Conservation (phyloP, 2,797 vertebrate species). For the Sciaenops ocellatus region DNA sequence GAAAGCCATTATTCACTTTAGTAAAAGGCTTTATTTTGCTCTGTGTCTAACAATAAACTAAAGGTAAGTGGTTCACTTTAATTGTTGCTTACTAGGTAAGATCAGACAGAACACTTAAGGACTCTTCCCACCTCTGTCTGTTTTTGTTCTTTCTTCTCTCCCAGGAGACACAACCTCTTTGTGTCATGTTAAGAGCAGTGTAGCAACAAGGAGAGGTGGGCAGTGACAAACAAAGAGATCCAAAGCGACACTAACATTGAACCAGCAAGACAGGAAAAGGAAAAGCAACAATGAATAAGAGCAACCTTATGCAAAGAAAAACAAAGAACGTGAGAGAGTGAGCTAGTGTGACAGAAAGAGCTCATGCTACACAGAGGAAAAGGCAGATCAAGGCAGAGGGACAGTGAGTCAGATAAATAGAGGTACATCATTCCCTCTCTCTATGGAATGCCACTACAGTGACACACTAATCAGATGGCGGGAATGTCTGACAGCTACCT, state of each 20-base stretch:
- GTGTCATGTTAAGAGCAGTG: slow-evolving; percentile 34
- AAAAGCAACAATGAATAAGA: slow-evolving; percentile 35
- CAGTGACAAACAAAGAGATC: slow-evolving; percentile 36
- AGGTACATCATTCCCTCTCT: slow-evolving; percentile 54
- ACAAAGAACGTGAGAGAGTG: slow-evolving; percentile 23
- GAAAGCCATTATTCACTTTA: slow-evolving; percentile 50
- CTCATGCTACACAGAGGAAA: slow-evolving; percentile 34
- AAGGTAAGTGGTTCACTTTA: slow-evolving; percentile 40
- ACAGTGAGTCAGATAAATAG: slow-evolving; percentile 64
- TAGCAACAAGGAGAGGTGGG: slow-evolving; percentile 31
- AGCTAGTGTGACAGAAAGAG: slow-evolving; percentile 43
- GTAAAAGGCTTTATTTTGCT: slow-evolving; percentile 28
- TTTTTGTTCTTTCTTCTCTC: slow-evolving; percentile 27
- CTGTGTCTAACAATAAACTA: slow-evolving; percentile 48
- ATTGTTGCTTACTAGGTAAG: slow-evolving; percentile 46
- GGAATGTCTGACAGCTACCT: slow-evolving; percentile 74
- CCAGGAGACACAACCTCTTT: slow-evolving; percentile 28
- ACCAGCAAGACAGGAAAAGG: slow-evolving; percentile 17
- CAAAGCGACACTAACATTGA: slow-evolving; percentile 20
- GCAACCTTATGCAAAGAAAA: slow-evolving; percentile 8
- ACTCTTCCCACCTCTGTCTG: slow-evolving; percentile 1
- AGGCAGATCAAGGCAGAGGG: slow-evolving; percentile 63
- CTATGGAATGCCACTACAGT: slow-evolving; percentile 27
- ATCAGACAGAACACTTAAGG: slow-evolving; percentile 43
- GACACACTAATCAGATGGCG: slow-evolving; percentile 74